Evolutionary conservation across 2,888 invertebrate species (phyloP), one percentile per base, ranked within the genome.

Genomic region (Diarsia mendica): DNA sequence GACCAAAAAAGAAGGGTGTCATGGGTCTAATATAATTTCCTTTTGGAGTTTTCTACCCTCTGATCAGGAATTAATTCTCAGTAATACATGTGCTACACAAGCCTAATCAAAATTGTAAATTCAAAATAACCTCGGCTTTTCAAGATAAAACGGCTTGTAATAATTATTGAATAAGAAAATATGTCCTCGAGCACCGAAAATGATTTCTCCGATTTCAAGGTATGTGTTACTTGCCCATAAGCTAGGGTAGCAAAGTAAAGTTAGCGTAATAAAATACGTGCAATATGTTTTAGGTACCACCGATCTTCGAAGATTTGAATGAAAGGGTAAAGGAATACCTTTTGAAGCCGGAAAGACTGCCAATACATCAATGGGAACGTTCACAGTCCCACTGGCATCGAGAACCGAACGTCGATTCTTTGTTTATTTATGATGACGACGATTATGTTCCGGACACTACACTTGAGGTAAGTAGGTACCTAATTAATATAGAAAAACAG

Each of bases 321-420:
- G 97, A 97, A 81, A 97, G 97, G 83, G 94, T 98, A 49, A 97
- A 97, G 89, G 97, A 97, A 68, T 98, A 97, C 86, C 94, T 98
- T 55, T 93, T 97, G 72, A 97, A 97, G 87, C 97, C 97, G 3
- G 98, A 98, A 88, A 97, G 97, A 79, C 94, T 98, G 64, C 97
- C 98, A 0, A 98, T 98, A 83, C 98, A 98, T 92, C 96, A 97
- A 86, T 97, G 97, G 93, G 97, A 97, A 89, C 96, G 97, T 86
- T 97, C 97, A 33, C 98, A 98, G 88, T 97, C 97, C 89, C 97
- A 97, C 89, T 98, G 97, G 97, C 95, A 97, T 33, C 92, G 97
- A 76, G 91, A 96, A 80, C 93, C 96, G 0, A 93, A 97, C 88
- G 91, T 97, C 33, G 91, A 96, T 71, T 96, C 97, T 89, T 97